A percentile compares a stretch with the other conserved stretches of the same genome.
These are phyloP conservation scores for Orientallactaga sibirica DNA, from an alignment of 2,797 vertebrate species.

Conservation along the genomic window DNA sequence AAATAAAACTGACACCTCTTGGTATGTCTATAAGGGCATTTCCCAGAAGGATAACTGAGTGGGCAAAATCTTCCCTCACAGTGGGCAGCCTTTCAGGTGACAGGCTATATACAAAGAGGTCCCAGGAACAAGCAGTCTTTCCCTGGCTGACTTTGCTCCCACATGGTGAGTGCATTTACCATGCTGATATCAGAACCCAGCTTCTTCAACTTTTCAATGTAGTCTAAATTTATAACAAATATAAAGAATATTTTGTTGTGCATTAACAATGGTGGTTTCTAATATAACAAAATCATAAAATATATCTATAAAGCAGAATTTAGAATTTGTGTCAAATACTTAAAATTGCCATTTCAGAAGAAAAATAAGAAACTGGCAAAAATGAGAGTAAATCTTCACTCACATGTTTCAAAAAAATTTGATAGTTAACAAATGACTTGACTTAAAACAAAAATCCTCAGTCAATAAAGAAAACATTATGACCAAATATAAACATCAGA, in stretches of 20 bases:
- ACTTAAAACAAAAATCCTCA: not conserved
- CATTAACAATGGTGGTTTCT: not conserved
- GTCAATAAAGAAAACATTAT: not conserved
- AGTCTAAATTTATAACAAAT: not conserved
- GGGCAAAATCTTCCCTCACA: too few species aligned
- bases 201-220: too few species aligned
- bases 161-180: too few species aligned
- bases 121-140: too few species aligned
- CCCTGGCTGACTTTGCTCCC: too few species aligned
- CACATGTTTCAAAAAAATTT: not conserved
- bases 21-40: too few species aligned
- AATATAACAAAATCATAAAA: not conserved
- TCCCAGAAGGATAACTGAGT: too few species aligned
- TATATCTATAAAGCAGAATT: not conserved
- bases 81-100: too few species aligned
- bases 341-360: not conserved
- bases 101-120: too few species aligned
- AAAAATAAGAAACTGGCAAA: not conserved
- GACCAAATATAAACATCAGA: not conserved
- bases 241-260: not conserved
- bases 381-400: not conserved
- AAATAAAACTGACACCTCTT: too few species aligned
- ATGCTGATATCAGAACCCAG: too few species aligned
- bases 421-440: not conserved
- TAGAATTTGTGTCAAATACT: constrained; percentile 8